Conservation (phyloP, 2,888 invertebrate genomes). For the Halictus ligatus region DNA sequence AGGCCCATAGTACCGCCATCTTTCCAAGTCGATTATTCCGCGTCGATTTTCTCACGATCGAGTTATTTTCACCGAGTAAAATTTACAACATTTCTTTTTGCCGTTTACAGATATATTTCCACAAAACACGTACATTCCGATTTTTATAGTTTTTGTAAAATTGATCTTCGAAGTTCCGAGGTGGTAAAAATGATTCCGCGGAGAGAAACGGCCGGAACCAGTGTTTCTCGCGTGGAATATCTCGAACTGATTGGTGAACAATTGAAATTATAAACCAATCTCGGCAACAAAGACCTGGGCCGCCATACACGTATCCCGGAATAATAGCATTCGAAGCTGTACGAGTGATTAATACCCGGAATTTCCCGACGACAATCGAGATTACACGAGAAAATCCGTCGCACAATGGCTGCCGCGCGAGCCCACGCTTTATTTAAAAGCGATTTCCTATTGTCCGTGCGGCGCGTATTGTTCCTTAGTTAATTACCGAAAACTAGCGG, state of each 20-base stretch:
- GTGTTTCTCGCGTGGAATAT: neutral
- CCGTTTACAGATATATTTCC: neutral
- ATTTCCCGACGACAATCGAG: slow-evolving; percentile 3
- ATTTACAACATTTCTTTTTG: neutral
- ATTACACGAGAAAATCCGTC: slow-evolving; percentile 20
- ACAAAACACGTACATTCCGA: too few species aligned
- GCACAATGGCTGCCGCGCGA: slow-evolving; percentile 1
- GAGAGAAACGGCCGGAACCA: neutral
- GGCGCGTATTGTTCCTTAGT: slow-evolving; percentile 33
- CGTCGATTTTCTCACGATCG: neutral
- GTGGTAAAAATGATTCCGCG: neutral
- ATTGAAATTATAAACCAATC: slow-evolving; percentile 18
- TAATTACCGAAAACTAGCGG: slow-evolving; percentile 46
- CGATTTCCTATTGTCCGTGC: slow-evolving; percentile 32
- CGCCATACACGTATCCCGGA: neutral
- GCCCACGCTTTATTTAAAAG: slow-evolving; percentile 18
- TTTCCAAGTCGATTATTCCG: neutral
- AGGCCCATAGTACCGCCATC: neutral
- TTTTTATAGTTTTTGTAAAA: neutral
- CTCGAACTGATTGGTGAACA: slow-evolving; percentile 9
- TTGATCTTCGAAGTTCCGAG: neutral
- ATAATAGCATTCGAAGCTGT: slow-evolving; percentile 15
- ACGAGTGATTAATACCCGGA: slow-evolving; percentile 18
- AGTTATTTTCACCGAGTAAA: neutral
- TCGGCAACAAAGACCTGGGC: neutral